Evolutionary conservation across 1,140 invertebrate genomes (phyloP).

Genomic region (Adoxophyes honmai): DNA sequence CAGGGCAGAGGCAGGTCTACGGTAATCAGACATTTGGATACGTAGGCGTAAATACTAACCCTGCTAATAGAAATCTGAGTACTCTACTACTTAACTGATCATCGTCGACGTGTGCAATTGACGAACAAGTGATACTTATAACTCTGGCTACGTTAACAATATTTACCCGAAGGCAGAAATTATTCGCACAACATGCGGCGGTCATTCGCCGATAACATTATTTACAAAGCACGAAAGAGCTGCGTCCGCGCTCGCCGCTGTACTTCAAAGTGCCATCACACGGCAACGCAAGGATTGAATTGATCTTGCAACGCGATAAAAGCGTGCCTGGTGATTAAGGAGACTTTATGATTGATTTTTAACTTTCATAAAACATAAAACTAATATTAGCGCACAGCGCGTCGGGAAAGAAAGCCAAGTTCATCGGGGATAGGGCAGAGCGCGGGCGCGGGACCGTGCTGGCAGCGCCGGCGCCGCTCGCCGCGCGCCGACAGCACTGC

Average conservation of each 20-base stretch:
- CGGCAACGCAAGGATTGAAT: no score
- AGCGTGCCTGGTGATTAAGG: no score
- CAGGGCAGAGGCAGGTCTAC: conserved; percentile 30
- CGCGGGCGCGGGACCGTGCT: not conserved
- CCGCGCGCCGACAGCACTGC: conserved; percentile 31
- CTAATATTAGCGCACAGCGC: no score
- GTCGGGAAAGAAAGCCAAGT: no score
- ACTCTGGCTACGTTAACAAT: conserved; percentile 70
- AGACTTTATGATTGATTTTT: no score
- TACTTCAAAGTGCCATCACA: not conserved
- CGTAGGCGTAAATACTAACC: conserved; percentile 30
- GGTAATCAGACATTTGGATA: conserved; percentile 23
- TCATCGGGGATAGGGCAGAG: not conserved
- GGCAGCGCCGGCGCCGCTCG: not conserved
- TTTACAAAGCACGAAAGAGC: conserved; percentile 23
- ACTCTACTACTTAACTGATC: conserved; percentile 56
- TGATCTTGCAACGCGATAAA: no score
- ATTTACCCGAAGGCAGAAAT: conserved; percentile 54
- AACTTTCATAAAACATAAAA: no score
- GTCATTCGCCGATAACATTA: conserved; percentile 53
- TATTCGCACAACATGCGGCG: conserved; percentile 43
- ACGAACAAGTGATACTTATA: conserved; percentile 75
- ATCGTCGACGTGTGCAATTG: conserved; percentile 71
- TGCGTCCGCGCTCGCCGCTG: not conserved
- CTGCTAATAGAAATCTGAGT: conserved; percentile 45